A percentile compares a stretch with the other conserved stretches of the same genome.
phyloP scores from a whole-genome alignment of 2,113 vertebrate genomes.

The Nansenia antarctica region DNA sequence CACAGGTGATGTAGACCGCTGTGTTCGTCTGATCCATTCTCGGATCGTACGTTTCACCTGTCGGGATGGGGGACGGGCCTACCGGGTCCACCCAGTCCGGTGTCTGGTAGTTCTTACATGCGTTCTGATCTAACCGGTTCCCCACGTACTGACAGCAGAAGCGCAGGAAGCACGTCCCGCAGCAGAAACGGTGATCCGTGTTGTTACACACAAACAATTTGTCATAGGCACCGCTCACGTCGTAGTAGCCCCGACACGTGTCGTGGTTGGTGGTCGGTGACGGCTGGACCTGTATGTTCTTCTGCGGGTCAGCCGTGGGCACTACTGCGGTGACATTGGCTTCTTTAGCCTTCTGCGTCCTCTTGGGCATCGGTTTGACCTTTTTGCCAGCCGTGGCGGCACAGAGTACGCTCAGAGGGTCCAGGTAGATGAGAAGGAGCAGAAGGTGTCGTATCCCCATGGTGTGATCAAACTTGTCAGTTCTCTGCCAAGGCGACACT shows the following conservation, averaged over 20 bases:
- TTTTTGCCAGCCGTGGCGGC: constrained; percentile 71
- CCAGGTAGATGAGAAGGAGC: constrained; percentile 77
- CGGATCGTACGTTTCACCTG: constrained; percentile 87
- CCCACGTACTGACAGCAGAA: constrained; percentile 97
- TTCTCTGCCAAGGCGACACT: constrained; percentile 28
- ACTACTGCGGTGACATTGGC: constrained; percentile 60
- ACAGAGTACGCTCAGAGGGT: constrained; percentile 72
- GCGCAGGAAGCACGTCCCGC: constrained; percentile 95
- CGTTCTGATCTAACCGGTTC: constrained; percentile 91
- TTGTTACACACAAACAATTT: constrained; percentile 98
- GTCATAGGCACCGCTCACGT: constrained; percentile 97
- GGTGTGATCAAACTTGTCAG: constrained; percentile 41
- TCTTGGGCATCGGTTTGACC: constrained; percentile 55
- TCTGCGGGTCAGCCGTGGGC: constrained; percentile 56
- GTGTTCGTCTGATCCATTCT: constrained; percentile 95
- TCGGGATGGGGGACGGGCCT: constrained; percentile 74
- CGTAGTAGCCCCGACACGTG: constrained; percentile 95
- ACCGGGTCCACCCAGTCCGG: constrained; percentile 87
- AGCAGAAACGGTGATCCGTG: constrained; percentile 96
- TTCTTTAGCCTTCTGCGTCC: constrained; percentile 61
- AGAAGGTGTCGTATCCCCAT: constrained; percentile 80
- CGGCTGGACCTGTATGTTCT: constrained; percentile 61
- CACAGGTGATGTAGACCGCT: constrained; percentile 97
- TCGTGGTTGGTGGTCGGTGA: constrained; percentile 77
- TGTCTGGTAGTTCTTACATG: constrained; percentile 89